A percentile compares a stretch with the other conserved stretches of the same genome.
These are phyloP conservation scores for Selene dorsalis DNA, from an alignment of 2,797 vertebrate genomes.

Conservation along the genomic window DNA sequence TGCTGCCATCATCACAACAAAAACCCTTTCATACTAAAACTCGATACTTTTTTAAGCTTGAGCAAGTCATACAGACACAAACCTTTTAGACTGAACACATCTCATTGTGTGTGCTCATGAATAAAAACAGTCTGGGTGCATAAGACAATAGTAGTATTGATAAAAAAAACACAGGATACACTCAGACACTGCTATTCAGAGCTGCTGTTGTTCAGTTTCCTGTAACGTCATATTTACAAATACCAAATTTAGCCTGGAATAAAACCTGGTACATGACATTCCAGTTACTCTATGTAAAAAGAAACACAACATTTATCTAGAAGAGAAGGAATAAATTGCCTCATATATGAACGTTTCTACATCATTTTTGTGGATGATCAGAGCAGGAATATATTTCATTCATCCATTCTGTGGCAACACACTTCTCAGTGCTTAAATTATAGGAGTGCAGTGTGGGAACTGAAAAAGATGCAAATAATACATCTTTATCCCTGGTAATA, in stretches of 20 bases:
- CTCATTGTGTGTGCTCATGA: neutral
- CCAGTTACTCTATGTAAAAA: neutral
- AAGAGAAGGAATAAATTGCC: neutral
- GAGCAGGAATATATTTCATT: neutral
- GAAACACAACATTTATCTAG: neutral
- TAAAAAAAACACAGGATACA: neutral
- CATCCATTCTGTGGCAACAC: neutral
- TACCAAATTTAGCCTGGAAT: neutral
- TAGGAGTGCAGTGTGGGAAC: neutral
- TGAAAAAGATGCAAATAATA: neutral
- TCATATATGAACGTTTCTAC: neutral
- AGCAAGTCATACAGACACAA: neutral
- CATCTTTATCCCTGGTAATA: conserved; percentile 4
- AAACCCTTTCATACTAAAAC: neutral
- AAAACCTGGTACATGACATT: neutral
- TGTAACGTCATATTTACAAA: neutral
- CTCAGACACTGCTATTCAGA: neutral
- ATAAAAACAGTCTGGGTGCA: neutral
- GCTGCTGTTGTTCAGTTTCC: neutral
- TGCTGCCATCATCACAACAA: neutral
- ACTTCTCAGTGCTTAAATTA: neutral
- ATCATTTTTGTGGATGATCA: neutral
- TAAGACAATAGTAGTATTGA: neutral
- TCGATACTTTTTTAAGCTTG: neutral
- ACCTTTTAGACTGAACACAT: neutral